A percentile compares a stretch with the other conserved stretches of the same genome.
Conservation (phyloP, 2,113 vertebrate species). For the Ciconia stormi region DNA sequence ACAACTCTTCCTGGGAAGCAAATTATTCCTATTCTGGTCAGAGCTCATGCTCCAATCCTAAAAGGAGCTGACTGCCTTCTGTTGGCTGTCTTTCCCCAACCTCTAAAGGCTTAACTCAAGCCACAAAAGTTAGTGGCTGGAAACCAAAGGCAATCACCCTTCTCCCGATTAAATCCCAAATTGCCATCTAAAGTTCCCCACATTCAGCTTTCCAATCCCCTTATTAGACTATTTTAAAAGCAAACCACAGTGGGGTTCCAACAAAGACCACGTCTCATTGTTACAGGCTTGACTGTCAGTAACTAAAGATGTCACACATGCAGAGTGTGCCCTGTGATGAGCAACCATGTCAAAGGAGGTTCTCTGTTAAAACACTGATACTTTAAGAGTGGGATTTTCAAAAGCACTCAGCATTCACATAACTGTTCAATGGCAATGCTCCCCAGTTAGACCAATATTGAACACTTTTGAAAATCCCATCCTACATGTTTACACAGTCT, state of each 20-base stretch:
- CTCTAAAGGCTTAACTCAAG: constrained; percentile 54
- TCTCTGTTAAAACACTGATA: constrained; percentile 69
- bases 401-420: constrained; percentile 58
- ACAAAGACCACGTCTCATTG: constrained; percentile 57
- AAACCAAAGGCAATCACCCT: constrained; percentile 62
- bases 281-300: constrained; percentile 59
- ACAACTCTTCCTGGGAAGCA: neutral
- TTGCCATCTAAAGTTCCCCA: constrained; percentile 54
- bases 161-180: constrained; percentile 63
- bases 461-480: constrained; percentile 68
- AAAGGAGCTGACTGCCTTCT: constrained; percentile 42
- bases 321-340: constrained; percentile 58
- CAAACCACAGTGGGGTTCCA: constrained; percentile 50
- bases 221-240: constrained; percentile 63
- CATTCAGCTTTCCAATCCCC: constrained; percentile 57
- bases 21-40: constrained; percentile 54
- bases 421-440: constrained; percentile 65
- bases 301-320: constrained; percentile 67
- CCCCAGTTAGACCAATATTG: constrained; percentile 60
- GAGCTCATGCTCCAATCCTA: constrained; percentile 37
- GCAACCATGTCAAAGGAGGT: constrained; percentile 54
- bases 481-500: constrained; percentile 65
- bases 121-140: constrained; percentile 62
- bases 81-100: constrained; percentile 48
- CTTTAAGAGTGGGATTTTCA: constrained; percentile 66